These are phyloP conservation scores for Cydia strobilella DNA, from an alignment of 1,140 invertebrate species.

Conservation along the genomic window DNA sequence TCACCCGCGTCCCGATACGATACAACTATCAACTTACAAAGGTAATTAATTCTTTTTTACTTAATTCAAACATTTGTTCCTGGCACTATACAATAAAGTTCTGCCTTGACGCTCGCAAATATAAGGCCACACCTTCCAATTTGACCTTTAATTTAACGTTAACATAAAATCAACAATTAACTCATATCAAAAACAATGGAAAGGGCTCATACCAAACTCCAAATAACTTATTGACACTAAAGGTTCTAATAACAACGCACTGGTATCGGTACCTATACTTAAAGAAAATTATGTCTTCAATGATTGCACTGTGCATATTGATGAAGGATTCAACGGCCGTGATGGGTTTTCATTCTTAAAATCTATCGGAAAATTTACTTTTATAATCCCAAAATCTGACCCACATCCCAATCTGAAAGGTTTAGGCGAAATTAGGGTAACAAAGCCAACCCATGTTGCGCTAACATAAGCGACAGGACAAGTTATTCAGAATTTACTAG, in stretches of 20 bases:
- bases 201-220: conserved; percentile 36
- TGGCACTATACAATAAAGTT: conserved; percentile 41
- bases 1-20: conserved; percentile 44
- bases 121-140: conserved; percentile 59
- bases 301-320: too few species aligned
- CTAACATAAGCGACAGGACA: too few species aligned
- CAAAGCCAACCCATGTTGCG: too few species aligned
- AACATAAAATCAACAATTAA: conserved; percentile 40
- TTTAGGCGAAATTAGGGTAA: too few species aligned
- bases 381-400: neutral
- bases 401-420: too few species aligned
- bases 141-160: conserved; percentile 42
- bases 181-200: conserved; percentile 39
- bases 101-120: conserved; percentile 41
- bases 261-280: too few species aligned
- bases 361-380: neutral
- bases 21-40: conserved; percentile 44
- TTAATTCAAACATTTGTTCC: conserved; percentile 49
- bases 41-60: conserved; percentile 43
- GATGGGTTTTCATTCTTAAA: neutral
- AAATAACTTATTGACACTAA: conserved; percentile 35
- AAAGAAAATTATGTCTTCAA: neutral
- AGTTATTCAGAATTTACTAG: too few species aligned
- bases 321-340: neutral
- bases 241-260: conserved; percentile 8